Evolutionary conservation across 2,888 invertebrate species (phyloP).

Genomic region (Sympetrum striolatum): DNA sequence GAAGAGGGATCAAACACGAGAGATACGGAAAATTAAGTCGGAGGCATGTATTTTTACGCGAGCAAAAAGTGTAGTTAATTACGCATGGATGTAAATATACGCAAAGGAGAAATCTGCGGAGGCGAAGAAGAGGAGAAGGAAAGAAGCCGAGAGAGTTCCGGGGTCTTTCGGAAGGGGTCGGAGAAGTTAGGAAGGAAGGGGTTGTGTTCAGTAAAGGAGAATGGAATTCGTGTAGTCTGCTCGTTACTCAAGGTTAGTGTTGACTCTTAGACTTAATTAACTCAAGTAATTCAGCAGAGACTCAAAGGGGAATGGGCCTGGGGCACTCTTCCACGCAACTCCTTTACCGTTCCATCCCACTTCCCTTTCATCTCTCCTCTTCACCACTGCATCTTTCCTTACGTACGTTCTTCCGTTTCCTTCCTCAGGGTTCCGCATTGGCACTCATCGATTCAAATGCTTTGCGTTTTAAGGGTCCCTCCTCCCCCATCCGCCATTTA

Average conservation of each 20-base stretch:
- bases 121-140: slow-evolving; percentile 47
- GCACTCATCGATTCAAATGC: slow-evolving; percentile 8
- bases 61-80: too few relatives aligned
- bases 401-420: background rate
- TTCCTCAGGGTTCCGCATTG: background rate
- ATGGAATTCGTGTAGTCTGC: slow-evolving; percentile 46
- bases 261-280: slow-evolving; percentile 43
- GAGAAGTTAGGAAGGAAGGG: background rate
- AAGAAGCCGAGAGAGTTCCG: slow-evolving; percentile 52
- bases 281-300: slow-evolving; percentile 32
- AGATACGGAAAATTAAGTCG: too few relatives aligned
- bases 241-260: slow-evolving; percentile 44
- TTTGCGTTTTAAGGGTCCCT: background rate
- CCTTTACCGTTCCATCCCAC: background rate
- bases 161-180: slow-evolving; percentile 51
- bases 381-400: background rate
- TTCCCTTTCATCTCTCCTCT: background rate
- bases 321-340: background rate
- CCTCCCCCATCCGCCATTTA: background rate
- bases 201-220: slow-evolving; percentile 43
- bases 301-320: slow-evolving; percentile 1
- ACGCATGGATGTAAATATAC: too few relatives aligned
- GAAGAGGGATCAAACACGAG: too few relatives aligned
- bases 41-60: too few relatives aligned
- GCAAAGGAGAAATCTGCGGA: too few relatives aligned